Conservation (phyloP, 2,888 invertebrate species). For the Lasiommata megera region DNA sequence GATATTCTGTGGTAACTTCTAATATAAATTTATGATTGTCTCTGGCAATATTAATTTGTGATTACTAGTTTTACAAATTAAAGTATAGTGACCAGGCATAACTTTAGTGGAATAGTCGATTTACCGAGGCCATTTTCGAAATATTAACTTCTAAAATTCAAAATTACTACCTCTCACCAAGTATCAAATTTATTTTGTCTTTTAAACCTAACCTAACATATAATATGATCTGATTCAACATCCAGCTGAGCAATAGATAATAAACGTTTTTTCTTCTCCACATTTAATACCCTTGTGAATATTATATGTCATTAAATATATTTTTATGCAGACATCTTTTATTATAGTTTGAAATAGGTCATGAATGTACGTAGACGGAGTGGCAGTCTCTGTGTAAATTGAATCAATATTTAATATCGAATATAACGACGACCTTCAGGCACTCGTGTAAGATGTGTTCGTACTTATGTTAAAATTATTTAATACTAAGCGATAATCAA, state of each 20-base stretch:
- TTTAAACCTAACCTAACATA: too few relatives aligned
- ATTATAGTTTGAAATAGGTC: conserved; percentile 23
- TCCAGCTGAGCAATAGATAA: neutral
- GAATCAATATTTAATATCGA: conserved; percentile 32
- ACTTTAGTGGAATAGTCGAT: too few relatives aligned
- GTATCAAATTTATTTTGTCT: too few relatives aligned
- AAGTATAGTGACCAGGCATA: too few relatives aligned
- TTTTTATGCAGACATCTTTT: neutral
- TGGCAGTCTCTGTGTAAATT: conserved; percentile 23
- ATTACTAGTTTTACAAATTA: too few relatives aligned
- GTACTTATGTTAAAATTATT: conserved; percentile 5
- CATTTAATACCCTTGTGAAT: neutral
- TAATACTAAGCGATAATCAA: neutral
- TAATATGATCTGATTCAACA: too few relatives aligned
- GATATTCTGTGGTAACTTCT: too few relatives aligned
- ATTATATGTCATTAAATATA: neutral
- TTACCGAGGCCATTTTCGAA: too few relatives aligned
- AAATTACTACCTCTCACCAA: too few relatives aligned
- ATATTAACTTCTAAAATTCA: too few relatives aligned
- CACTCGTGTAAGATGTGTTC: neutral
- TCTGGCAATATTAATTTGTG: too few relatives aligned
- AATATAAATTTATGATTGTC: too few relatives aligned
- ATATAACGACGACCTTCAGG: conserved; percentile 22
- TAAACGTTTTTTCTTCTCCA: neutral
- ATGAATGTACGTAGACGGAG: conserved; percentile 22